Percentiles rank a stretch among this genome's conserved stretches.
These are phyloP conservation scores for Hyphantria cunea DNA, from an alignment of 1,140 invertebrate genomes.

Conservation along the genomic window DNA sequence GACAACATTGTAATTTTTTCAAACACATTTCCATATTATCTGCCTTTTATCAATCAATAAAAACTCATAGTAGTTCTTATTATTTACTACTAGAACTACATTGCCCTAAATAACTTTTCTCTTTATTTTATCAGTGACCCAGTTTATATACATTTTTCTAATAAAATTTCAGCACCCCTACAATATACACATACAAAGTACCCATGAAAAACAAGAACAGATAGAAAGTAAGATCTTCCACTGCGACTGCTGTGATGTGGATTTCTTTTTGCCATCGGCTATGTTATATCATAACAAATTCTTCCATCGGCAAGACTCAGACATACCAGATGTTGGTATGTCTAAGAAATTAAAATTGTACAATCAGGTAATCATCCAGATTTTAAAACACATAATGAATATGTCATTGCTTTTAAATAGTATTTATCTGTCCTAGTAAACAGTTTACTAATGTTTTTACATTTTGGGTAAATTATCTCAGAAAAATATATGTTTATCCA, in stretches of 20 bases:
- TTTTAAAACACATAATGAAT: background rate
- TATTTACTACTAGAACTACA: too few relatives aligned
- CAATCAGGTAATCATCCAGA: constrained; percentile 48
- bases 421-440: too few relatives aligned
- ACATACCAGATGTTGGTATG: constrained; percentile 56
- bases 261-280: constrained; percentile 84
- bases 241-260: constrained; percentile 83
- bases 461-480: too few relatives aligned
- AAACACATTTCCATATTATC: background rate
- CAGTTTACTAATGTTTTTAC: too few relatives aligned
- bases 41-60: too few relatives aligned
- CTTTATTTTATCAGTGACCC: too few relatives aligned
- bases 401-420: too few relatives aligned
- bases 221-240: constrained; percentile 67
- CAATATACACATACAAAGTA: constrained; percentile 83
- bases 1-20: constrained; percentile 7
- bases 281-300: constrained; percentile 85
- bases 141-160: background rate
- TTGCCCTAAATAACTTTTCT: too few relatives aligned
- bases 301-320: constrained; percentile 82
- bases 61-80: too few relatives aligned
- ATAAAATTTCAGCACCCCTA: constrained; percentile 80
- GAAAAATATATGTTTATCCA: too few relatives aligned
- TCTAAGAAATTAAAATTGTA: constrained; percentile 68
- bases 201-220: constrained; percentile 62